Base-by-base conservation (phyloP, 2,888 invertebrate genomes). In the Zonitis immaculata region DNA sequence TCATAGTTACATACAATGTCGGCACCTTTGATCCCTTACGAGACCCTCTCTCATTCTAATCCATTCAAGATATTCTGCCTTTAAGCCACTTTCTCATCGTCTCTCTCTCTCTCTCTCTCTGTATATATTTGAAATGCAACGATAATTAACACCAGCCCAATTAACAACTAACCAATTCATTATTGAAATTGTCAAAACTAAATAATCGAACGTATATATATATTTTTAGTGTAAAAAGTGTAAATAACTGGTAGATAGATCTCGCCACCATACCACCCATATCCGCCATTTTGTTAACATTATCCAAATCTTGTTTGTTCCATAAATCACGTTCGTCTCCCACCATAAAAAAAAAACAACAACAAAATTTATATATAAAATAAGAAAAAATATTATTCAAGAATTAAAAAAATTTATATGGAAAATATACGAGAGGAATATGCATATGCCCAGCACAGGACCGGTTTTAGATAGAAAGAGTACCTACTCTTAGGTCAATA, bases 21-120 rank as follows among this genome's bases (percentile, higher is more conserved):
- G 60, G 60, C 57, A 42, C 47, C 60, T 60, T 60, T 60, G 60
- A 60, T 57, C 55, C 52, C 58, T 55, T 44, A 43, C 51, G 42
- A 26, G n/a, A n/a, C n/a, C n/a, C 26, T 44, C 43, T 35, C 35
- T 9, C 11, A 35, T 7, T 8, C 35, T 35, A 35, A 18, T n/a
- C n/a, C 35, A 35, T 16, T 35, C 9, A 11, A 35, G 16, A 9
- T 35, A 35, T 16, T 18, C 8, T 6, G 35, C 35, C 35, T 35
- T n/a, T n/a, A 18, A 16, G 35, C 16, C 35, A 16, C n/a, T 35
- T 35, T 35, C 35, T 35, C 35, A 9, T 14, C 32, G 12, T 32
- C 30, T 32, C n/a, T n/a, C n/a, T n/a, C n/a, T n/a, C n/a, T n/a
- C n/a, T 26, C 35, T 1, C 7, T 14, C 12, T 25, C 50, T 44